Evolutionary conservation across 2,113 vertebrate species (phyloP), one percentile per base, ranked within the genome.

Genomic region (Pelusios castaneus): DNA sequence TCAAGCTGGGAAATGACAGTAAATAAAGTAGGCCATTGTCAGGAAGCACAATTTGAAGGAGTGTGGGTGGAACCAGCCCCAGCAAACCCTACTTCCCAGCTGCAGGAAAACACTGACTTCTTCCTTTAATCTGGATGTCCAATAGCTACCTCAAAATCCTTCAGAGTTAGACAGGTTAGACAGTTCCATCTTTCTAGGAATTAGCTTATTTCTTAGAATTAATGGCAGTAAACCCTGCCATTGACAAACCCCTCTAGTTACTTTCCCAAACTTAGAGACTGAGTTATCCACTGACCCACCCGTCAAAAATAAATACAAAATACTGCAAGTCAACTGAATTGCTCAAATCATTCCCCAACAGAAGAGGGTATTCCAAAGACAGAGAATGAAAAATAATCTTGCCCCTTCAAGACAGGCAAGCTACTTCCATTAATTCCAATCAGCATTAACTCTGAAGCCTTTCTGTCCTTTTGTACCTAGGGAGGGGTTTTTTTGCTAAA

Each of bases 11-110:
- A 93, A 45, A 45, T 4, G n/a, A 58, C 12, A n/a, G 92, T 93
- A 86, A 6, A 87, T 0, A 63, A 82, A 84, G 76, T 51, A 4
- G 27, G 41, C 25, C 1, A 0, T 2, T 22, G 29, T 49, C 67
- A 86, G 16, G 13, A 38, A 84, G 27, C 3, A 93, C 19, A 54
- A 78, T 73, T 12, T 12, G 27, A n/a, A n/a, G n/a, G n/a, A n/a
- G n/a, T n/a, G n/a, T n/a, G 82, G 56, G 49, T 5, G 87, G 27
- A 10, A 75, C 2, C 1, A 10, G 4, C 27, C 60, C 60, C 16
- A 63, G 16, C 60, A 63, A 49, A 79, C 76, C n/a, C n/a, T 54
- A 24, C 82, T 75, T 0, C 1, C 2, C 16, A 75, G 1, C 19
- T 78, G 84, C 10, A 80, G n/a, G 2, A 47, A 89, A 84, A 25